phyloP scores from a whole-genome alignment of 2,113 vertebrate genomes.

The Felis chaus region DNA sequence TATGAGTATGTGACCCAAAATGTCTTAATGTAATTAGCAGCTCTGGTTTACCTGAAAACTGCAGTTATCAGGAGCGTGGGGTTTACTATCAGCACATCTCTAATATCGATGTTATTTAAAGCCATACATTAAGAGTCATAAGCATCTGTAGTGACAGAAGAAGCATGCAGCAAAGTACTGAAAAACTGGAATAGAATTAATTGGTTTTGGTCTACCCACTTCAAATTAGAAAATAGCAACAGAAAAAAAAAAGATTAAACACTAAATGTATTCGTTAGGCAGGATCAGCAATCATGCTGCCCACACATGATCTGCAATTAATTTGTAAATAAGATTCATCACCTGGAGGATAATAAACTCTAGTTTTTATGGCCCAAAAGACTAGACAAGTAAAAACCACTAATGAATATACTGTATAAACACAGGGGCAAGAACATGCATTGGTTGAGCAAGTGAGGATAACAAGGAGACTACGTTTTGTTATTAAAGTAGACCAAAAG shows the following conservation, averaged over 20 bases:
- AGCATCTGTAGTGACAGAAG: conserved; percentile 85
- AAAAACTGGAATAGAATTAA: conserved; percentile 83
- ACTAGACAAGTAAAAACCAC: conserved; percentile 73
- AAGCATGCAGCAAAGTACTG: conserved; percentile 81
- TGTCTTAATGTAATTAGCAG: conserved; percentile 84
- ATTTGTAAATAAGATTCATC: conserved; percentile 79
- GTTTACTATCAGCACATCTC: conserved; percentile 82
- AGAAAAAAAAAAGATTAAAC: conserved; percentile 75
- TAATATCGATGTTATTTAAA: conserved; percentile 88
- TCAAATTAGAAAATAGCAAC: conserved; percentile 81
- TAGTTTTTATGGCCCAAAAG: conserved; percentile 73
- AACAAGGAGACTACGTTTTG: conserved; percentile 65
- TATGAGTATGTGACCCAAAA: conserved; percentile 78
- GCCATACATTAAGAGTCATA: conserved; percentile 82
- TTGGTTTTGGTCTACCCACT: conserved; percentile 83
- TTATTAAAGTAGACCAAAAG: conserved; percentile 64
- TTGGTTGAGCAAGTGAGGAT: conserved; percentile 67
- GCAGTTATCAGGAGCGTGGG: conserved; percentile 81
- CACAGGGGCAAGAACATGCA: conserved; percentile 55
- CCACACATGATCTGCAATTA: conserved; percentile 80
- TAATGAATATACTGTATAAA: conserved; percentile 73
- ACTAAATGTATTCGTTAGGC: conserved; percentile 77
- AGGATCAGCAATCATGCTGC: conserved; percentile 76
- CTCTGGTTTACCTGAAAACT: conserved; percentile 84
- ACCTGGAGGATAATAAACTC: conserved; percentile 77